Evolutionary conservation across 2,888 invertebrate species (phyloP), one percentile per base, ranked within the genome.

Genomic region (Athetis lepigone): DNA sequence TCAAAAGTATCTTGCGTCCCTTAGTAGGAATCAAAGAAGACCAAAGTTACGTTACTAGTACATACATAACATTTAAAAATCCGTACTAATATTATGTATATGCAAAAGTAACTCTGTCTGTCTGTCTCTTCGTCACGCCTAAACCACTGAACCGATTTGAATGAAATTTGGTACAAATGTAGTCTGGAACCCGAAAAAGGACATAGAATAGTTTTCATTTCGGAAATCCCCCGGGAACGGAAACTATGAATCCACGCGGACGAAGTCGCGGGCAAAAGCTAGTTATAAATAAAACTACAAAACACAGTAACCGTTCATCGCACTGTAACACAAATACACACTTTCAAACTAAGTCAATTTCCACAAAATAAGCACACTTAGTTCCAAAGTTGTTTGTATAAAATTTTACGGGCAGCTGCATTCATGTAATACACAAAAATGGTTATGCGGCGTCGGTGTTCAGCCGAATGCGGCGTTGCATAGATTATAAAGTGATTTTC

Each of bases 401-500:
- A 78, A 76, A 80, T 74, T 80, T 89, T 85, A 86, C 75, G 81
- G 75, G 65, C 70, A 80, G 77, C 71, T 72, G 74, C 75, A 75
- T 68, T 70, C 67, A 43, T 73, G 67, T 70, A 61, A 72, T 78
- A 77, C 77, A 84, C 83, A 86, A 89, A 88, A 89, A 89, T 86
- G 82, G 84, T 84, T 84, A 82, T 82, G 81, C 68, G 70, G 75
- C 74, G 64, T 61, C 61, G 67, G 64, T 66, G 73, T 70, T 70
- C 67, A 66, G 65, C 67, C 65, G 55, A 80, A 80, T 81, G 77
- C 75, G 71, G 78, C 75, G 79, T 78, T 85, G 85, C 87, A 88
- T 88, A 85, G 89, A 88, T 90, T 88, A 90, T 90, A 89, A 89
- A 89, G 88, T 89, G 89, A 91, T 90, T 90, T 90, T 84, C 82